These are phyloP conservation scores for Psix sp. DNA, from an alignment of 1,140 invertebrate species.

Conservation along the genomic window DNA sequence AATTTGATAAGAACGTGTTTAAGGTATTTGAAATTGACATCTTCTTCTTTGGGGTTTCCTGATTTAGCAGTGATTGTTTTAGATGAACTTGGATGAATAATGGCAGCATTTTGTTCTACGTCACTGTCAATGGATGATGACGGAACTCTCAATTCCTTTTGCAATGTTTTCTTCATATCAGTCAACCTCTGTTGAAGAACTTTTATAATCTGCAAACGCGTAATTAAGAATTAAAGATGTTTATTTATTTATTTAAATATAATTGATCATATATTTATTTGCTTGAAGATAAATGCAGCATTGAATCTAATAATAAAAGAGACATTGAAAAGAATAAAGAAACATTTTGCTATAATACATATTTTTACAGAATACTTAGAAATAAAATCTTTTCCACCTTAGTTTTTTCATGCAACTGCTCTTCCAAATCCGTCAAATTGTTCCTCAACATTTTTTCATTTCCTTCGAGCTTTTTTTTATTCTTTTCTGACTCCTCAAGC, in stretches of 20 bases:
- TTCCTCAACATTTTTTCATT: conserved; percentile 79
- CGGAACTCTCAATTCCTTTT: conserved; percentile 86
- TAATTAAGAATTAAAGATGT: too few relatives aligned
- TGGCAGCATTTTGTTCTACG: conserved; percentile 67
- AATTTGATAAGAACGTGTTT: conserved; percentile 96
- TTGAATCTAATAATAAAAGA: too few relatives aligned
- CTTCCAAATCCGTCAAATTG: conserved; percentile 83
- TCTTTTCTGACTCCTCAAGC: conserved; percentile 74
- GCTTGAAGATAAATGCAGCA: too few relatives aligned
- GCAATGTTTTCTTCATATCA: conserved; percentile 94
- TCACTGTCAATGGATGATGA: conserved; percentile 70
- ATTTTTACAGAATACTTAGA: neutral
- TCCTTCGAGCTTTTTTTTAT: conserved; percentile 72
- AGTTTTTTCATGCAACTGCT: conserved; percentile 84
- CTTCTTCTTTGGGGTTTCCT: conserved; percentile 78
- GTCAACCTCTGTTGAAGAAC: conserved; percentile 89
- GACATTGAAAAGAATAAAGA: too few relatives aligned
- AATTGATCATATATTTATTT: too few relatives aligned
- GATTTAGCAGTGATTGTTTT: conserved; percentile 76
- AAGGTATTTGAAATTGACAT: conserved; percentile 91
- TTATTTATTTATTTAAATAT: too few relatives aligned
- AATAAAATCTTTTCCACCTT: conserved; percentile 63
- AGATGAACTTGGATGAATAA: conserved; percentile 78
- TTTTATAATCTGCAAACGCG: conserved; percentile 87
- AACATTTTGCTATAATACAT: neutral